Base-by-base conservation (phyloP, 2,888 invertebrate genomes). In the Tachystola acroxantha region DNA sequence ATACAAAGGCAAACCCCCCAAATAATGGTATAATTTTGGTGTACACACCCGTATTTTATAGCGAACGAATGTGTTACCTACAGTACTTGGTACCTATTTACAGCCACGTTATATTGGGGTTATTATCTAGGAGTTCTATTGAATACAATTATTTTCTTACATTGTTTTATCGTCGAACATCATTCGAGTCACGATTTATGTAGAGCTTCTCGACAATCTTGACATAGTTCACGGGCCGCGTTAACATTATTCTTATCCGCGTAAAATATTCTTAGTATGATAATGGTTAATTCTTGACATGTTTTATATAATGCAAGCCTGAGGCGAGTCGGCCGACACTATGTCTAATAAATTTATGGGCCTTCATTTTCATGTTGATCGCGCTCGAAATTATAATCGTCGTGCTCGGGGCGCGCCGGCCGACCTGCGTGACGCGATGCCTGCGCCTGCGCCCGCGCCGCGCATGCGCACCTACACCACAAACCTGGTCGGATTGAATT, bases 321-420 rank as follows among this genome's bases (percentile, higher is more conserved):
- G 64, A 48, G 82, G 86, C 82, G 51, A 65, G 49, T 51, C 54
- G 64, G 66, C 86, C 82, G 84, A 85, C 85, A 84, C 84, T 84
- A 80, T 81, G 86, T 85, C 86, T 85, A 85, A 86, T 85, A 86
- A 86, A 86, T 85, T 85, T 86, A 85, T 82, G 81, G 71, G 65
- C 78, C 69, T 80, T 73, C 81, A 82, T 84, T 82, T 84, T 84
- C 78, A 82, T 80, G 82, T 81, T 84, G 82, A 85, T 82, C 84
- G 85, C 64, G 77, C 70, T 82, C 81, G 75, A 81, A 85, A 78
- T 82, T 77, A 84, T 85, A 82, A 84, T 81, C 79, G 78, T 69
- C 75, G 76, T 57, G 82, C 84, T 82, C 57, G 65, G 57, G 84
- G 85, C 78, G 64, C 72, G 68, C 64, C 34, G 61, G 45, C 45